phyloP scores from a whole-genome alignment of 2,797 vertebrate species.

The Anomalospiza imberbis region DNA sequence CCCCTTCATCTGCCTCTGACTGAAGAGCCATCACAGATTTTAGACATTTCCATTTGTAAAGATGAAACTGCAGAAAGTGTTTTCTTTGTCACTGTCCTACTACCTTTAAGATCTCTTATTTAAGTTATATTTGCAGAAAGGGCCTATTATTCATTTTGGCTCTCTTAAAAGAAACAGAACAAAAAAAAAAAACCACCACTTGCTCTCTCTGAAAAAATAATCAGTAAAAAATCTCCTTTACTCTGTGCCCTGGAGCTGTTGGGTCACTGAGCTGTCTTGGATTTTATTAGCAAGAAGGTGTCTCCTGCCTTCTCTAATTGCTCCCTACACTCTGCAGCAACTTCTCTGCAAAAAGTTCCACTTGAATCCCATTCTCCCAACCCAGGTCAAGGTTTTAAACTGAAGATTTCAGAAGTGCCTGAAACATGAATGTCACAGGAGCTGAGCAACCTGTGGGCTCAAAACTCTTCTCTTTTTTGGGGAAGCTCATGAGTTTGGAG shows the following conservation, averaged over 20 bases:
- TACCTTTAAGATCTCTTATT: not conserved
- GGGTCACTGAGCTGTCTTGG: not conserved
- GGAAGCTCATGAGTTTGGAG: not conserved
- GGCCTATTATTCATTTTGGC: not conserved
- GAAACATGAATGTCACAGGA: not conserved
- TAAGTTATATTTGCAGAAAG: not conserved
- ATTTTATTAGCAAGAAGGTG: slow-evolving; percentile 8
- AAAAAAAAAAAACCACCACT: too few species aligned
- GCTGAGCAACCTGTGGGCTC: not conserved
- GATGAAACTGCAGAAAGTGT: not conserved
- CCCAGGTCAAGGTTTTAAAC: not conserved
- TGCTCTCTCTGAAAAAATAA: not conserved
- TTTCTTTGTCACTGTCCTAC: not conserved
- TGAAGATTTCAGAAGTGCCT: slow-evolving; percentile 5
- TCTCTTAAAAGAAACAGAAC: not conserved
- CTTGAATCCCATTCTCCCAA: slow-evolving; percentile 20
- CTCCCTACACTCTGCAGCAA: not conserved
- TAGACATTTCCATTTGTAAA: not conserved
- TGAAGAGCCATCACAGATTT: not conserved
- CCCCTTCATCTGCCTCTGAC: not conserved
- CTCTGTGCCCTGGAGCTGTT: not conserved
- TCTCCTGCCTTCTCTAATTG: slow-evolving; percentile 38
- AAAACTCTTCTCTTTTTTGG: not conserved
- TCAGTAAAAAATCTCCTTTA: not conserved
- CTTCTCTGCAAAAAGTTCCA: slow-evolving; percentile 23